These are phyloP conservation scores for Mactromeris polynyma DNA, from an alignment of 2,888 invertebrate species.

Conservation along the genomic window DNA sequence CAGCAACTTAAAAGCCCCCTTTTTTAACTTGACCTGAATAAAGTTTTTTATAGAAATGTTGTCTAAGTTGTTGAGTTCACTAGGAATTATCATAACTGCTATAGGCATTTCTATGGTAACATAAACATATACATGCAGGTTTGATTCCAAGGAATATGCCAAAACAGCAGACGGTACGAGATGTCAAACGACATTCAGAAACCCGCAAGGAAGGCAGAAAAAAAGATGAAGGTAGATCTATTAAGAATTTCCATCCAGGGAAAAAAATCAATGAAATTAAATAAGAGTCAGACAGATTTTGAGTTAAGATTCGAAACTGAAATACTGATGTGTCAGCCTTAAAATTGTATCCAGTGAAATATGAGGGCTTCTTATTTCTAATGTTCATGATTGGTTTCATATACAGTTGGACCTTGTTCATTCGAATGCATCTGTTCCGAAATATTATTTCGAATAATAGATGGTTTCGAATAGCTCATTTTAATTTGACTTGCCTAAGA, in stretches of 20 bases:
- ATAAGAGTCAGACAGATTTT: neutral
- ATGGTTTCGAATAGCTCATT: too few species aligned
- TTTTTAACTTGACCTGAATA: too few species aligned
- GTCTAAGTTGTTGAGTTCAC: neutral
- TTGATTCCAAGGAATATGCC: slow-evolving; percentile 92
- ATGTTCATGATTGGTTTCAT: too few species aligned
- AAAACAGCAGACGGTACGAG: slow-evolving; percentile 97
- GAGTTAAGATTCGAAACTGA: neutral
- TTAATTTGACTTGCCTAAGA: too few species aligned
- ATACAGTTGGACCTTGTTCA: too few species aligned
- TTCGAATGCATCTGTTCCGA: too few species aligned
- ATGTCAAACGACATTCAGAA: slow-evolving; percentile 96
- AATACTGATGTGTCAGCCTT: too few species aligned
- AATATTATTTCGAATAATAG: too few species aligned
- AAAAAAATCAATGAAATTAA: neutral
- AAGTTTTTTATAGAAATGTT: too few species aligned
- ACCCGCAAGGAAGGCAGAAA: slow-evolving; percentile 88
- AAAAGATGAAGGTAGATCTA: slow-evolving; percentile 61
- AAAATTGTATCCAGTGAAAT: too few species aligned
- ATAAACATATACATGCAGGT: slow-evolving; percentile 87
- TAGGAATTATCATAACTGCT: neutral
- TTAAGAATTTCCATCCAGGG: slow-evolving; percentile 1
- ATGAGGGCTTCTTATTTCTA: too few species aligned
- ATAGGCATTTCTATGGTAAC: neutral
- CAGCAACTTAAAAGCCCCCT: too few species aligned